A percentile compares a stretch with the other conserved stretches of the same genome.
Conservation (phyloP, 2,797 vertebrate species). For the Smutsia gigantea region DNA sequence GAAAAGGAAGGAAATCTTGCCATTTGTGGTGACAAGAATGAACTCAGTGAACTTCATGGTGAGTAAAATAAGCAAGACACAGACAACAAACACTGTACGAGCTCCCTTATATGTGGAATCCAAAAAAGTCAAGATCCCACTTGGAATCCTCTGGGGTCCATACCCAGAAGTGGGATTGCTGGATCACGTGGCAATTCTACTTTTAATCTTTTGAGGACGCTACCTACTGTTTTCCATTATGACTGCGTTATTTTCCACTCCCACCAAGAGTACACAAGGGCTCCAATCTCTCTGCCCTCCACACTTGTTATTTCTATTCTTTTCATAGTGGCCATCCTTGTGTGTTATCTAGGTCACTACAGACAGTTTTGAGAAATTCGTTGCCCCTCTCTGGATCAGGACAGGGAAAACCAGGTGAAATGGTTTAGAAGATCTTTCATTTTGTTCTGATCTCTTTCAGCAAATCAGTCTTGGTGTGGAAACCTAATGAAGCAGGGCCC, state of each 20-base stretch:
- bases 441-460: not conserved
- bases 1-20: not conserved
- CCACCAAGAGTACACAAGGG: not conserved
- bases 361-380: not conserved
- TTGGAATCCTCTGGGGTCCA: not conserved
- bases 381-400: not conserved
- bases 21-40: not conserved
- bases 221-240: not conserved
- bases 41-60: not conserved
- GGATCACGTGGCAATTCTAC: not conserved
- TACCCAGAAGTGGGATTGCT: not conserved
- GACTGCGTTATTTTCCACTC: not conserved
- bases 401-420: not conserved
- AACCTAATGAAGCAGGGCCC: not conserved
- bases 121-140: not conserved
- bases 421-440: not conserved
- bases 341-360: not conserved
- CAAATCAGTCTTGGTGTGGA: not conserved
- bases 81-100: not conserved
- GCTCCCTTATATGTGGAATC: not conserved
- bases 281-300: not conserved
- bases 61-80: not conserved
- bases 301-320: not conserved
- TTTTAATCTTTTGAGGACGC: not conserved
- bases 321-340: not conserved